Base-by-base conservation (phyloP, 2,888 invertebrate genomes). In the Steinernema scapterisci region DNA sequence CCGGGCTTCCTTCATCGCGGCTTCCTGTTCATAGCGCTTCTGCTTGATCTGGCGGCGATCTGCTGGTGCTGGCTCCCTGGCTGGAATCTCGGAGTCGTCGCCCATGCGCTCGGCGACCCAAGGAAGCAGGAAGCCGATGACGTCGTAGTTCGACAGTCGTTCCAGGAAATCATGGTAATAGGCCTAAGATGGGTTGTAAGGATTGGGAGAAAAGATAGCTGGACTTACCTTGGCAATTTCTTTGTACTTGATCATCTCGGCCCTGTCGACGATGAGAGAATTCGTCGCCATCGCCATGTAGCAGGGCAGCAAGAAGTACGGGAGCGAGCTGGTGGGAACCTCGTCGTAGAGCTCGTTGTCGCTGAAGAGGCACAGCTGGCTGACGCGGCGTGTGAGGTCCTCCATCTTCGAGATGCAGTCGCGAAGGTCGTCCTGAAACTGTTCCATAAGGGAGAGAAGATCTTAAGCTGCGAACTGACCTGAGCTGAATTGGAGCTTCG, bases 141-240 rank as follows among this genome's bases (percentile, higher is more conserved):
- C 71, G 21, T 74, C 78, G 71, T 82, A 77, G 44, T 78, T 70
- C 9, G 76, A 72, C 16, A 84, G 76, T 3, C 81, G 70, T 63
- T 82, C 74, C 38, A 85, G 74, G 74, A 76, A 85, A 52, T 81
- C 81, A 13, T 81, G 79, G 48, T 78, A 81, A 75, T 84, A 81
- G 21, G 79, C 71, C 84, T 82, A 43, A 54, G 78, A 70, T 44
- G 31, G 23, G 46, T 16, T 19, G 13, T 0, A 19, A 56, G 0
- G 45, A 19, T 31, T 2, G 70, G n/a, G 5, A 5, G 73, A 48
- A 16, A 71, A 71, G n/a, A 71, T 3, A n/a, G n/a, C 3, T 71
- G 73, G n/a, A 73, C 51, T 1, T 25, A 80, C 81, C 75, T 77
- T 73, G 3, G 78, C 73, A 1, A 73, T 71, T 46, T 77, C 72